Conservation (phyloP, 2,797 vertebrate species). For the Siniperca scherzeri region DNA sequence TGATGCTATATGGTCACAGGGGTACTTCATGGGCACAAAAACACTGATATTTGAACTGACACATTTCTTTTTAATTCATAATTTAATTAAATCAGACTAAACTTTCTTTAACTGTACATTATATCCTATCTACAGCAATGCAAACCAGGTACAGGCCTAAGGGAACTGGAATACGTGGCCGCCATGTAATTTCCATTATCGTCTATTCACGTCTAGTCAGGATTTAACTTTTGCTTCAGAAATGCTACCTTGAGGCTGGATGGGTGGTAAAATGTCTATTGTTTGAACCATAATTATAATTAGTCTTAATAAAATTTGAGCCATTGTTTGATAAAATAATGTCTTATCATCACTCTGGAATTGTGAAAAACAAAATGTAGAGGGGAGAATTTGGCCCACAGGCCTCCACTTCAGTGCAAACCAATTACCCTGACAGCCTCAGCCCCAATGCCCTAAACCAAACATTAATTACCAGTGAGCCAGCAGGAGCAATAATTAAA, state of each 20-base stretch:
- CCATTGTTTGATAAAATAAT: conserved; percentile 49
- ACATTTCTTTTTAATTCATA: background rate
- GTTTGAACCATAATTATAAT: conserved; percentile 39
- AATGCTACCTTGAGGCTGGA: conserved; percentile 40
- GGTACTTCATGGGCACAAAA: background rate
- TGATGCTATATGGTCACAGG: background rate
- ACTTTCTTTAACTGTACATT: conserved; percentile 21
- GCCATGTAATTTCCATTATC: conserved; percentile 29
- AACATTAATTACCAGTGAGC: conserved; percentile 75
- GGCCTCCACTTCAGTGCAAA: conserved; percentile 63
- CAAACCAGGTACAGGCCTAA: conserved; percentile 21
- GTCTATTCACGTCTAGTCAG: background rate
- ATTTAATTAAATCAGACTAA: conserved; percentile 18
- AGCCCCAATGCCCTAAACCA: conserved; percentile 65
- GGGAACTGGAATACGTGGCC: conserved; percentile 15
- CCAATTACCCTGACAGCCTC: conserved; percentile 75
- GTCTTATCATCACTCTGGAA: conserved; percentile 46
- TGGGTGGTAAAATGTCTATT: conserved; percentile 18
- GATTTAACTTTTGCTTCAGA: conserved; percentile 28
- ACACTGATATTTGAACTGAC: background rate
- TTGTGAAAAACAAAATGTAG: conserved; percentile 52
- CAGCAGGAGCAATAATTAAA: conserved; percentile 74
- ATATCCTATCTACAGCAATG: background rate
- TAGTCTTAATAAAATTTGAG: conserved; percentile 42
- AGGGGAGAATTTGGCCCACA: conserved; percentile 51